Conservation (phyloP, 1,140 invertebrate species). For the Chionoecetes opilio region DNA sequence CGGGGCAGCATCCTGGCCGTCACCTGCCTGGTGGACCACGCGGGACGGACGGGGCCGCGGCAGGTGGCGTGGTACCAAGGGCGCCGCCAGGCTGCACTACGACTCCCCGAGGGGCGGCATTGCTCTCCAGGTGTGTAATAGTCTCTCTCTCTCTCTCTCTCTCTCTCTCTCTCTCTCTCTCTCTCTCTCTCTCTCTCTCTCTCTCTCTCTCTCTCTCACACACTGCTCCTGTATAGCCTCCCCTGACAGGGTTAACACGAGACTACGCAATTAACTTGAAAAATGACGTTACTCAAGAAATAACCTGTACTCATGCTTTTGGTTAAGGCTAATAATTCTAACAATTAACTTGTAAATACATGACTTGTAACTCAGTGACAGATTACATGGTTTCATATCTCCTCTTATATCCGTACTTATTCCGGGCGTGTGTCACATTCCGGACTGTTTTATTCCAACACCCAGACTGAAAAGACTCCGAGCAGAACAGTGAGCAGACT, state of each 20-base stretch:
- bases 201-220: too few relatives aligned
- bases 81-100: slow-evolving; percentile 50
- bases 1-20: slow-evolving; percentile 49
- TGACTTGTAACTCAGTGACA: too few relatives aligned
- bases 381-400: not conserved
- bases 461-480: slow-evolving; percentile 60
- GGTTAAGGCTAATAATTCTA: too few relatives aligned
- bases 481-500: slow-evolving; percentile 56
- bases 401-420: not conserved
- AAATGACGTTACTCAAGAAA: too few relatives aligned
- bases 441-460: not conserved
- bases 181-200: too few relatives aligned
- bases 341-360: too few relatives aligned
- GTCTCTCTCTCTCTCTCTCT: too few relatives aligned
- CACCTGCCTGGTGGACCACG: slow-evolving; percentile 37
- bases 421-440: not conserved
- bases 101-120: slow-evolving; percentile 62
- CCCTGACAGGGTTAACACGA: too few relatives aligned
- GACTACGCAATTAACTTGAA: too few relatives aligned
- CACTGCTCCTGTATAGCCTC: too few relatives aligned
- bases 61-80: slow-evolving; percentile 62
- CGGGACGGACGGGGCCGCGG: not conserved
- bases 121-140: slow-evolving; percentile 45
- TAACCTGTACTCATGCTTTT: too few relatives aligned
- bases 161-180: too few relatives aligned